phyloP scores from a whole-genome alignment of 2,888 invertebrate species.

The Andrena dorsata region DNA sequence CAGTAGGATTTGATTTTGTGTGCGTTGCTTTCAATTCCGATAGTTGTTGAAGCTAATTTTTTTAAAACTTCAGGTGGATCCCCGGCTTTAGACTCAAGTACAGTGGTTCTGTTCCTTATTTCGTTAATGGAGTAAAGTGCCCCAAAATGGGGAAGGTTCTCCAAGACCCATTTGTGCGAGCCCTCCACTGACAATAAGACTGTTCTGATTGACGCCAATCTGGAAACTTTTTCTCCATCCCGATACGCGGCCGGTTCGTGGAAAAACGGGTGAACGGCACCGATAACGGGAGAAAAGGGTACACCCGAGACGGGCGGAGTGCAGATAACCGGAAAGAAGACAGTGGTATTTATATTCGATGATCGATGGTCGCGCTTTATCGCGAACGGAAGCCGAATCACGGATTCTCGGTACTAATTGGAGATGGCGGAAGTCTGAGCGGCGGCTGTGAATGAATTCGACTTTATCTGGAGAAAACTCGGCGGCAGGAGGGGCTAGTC shows the following conservation, averaged over 20 bases:
- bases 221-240: conserved; percentile 42
- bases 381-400: conserved; percentile 60
- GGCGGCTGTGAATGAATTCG: conserved; percentile 5
- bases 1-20: too few relatives aligned
- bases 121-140: neutral
- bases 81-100: too few relatives aligned
- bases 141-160: neutral
- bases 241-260: conserved; percentile 54
- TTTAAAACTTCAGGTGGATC: too few relatives aligned
- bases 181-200: conserved; percentile 9
- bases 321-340: conserved; percentile 60
- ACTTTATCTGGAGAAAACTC: conserved; percentile 32
- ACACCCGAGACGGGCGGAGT: conserved; percentile 20
- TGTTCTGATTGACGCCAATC: conserved; percentile 54
- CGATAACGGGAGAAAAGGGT: conserved; percentile 63
- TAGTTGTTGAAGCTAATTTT: too few relatives aligned
- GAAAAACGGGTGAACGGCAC: conserved; percentile 74
- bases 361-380: conserved; percentile 59
- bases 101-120: neutral
- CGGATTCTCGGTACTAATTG: conserved; percentile 63
- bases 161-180: neutral
- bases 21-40: too few relatives aligned
- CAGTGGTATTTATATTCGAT: conserved; percentile 56
- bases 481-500: neutral
- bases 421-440: conserved; percentile 46